phyloP scores from a whole-genome alignment of 2,113 vertebrate genomes.

The Pardalotus punctatus region DNA sequence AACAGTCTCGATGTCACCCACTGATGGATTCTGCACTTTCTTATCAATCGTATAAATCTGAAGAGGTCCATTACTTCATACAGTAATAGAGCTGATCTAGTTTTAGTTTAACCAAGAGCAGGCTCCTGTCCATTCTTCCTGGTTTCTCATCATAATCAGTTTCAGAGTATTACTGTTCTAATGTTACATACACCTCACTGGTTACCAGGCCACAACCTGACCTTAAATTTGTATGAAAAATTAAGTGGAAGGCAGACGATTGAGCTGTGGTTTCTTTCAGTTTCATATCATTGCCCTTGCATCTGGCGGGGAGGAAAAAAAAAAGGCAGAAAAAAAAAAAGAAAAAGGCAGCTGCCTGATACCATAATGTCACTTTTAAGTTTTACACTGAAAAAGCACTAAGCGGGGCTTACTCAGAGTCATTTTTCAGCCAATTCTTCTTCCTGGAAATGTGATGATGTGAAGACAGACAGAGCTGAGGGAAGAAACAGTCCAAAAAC shows the following conservation, averaged over 20 bases:
- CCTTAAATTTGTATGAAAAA: slow-evolving; percentile 82
- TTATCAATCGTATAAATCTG: neutral
- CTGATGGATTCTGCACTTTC: neutral
- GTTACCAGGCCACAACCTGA: slow-evolving; percentile 63
- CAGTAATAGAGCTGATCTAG: neutral
- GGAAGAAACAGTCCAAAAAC: slow-evolving; percentile 65
- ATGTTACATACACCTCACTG: slow-evolving; percentile 44
- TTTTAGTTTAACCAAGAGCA: slow-evolving; percentile 31
- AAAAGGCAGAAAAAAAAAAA: neutral
- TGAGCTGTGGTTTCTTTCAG: slow-evolving; percentile 80
- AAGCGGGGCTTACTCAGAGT: slow-evolving; percentile 66
- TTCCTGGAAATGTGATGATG: slow-evolving; percentile 77
- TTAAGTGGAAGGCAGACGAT: slow-evolving; percentile 76
- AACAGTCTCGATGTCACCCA: neutral
- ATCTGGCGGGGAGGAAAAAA: slow-evolving; percentile 29
- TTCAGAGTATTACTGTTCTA: slow-evolving; percentile 51
- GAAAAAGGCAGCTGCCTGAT: slow-evolving; percentile 60
- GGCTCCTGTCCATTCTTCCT: neutral
- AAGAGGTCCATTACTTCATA: neutral
- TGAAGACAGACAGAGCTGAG: slow-evolving; percentile 74
- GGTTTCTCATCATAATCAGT: slow-evolving; percentile 7
- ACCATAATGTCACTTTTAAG: slow-evolving; percentile 74
- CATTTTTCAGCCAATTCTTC: slow-evolving; percentile 74
- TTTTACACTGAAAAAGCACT: slow-evolving; percentile 63
- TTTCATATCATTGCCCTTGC: slow-evolving; percentile 67